Evolutionary conservation across 2,888 invertebrate genomes (phyloP).

Genomic region (Patella pellucida): DNA sequence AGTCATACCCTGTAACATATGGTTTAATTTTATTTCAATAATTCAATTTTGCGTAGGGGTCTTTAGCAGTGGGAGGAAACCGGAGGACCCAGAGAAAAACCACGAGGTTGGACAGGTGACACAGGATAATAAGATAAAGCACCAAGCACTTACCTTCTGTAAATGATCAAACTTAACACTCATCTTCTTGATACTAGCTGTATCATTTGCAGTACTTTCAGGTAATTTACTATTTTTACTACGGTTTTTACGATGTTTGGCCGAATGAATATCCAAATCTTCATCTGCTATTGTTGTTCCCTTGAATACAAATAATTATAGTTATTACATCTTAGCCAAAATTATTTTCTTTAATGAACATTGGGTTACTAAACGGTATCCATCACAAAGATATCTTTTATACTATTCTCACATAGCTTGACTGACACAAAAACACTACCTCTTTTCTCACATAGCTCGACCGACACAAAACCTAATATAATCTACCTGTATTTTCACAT

Average conservation of each 20-base stretch:
- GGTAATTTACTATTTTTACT: slow-evolving; percentile 82
- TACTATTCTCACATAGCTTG: background rate
- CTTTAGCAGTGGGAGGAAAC: no score
- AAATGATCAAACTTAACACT: slow-evolving; percentile 87
- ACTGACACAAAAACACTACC: no score
- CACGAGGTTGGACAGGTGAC: no score
- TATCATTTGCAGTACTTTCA: slow-evolving; percentile 76
- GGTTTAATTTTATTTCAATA: no score
- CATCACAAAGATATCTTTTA: background rate
- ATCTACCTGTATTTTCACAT: no score
- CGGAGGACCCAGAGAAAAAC: no score
- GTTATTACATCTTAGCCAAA: background rate
- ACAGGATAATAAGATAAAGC: background rate
- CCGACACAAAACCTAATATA: no score
- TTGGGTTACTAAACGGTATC: no score
- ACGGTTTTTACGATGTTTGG: slow-evolving; percentile 77
- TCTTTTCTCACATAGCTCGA: no score
- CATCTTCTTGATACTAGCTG: slow-evolving; percentile 73
- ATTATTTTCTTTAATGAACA: no score
- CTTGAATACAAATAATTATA: slow-evolving; percentile 47
- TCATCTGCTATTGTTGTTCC: slow-evolving; percentile 79
- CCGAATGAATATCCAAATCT: slow-evolving; percentile 63
- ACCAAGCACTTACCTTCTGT: slow-evolving; percentile 75
- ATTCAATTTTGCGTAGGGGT: no score
- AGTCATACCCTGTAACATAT: no score